Evolutionary conservation across 2,797 vertebrate genomes (phyloP).

Genomic region (Microctenopoma lineatum): DNA sequence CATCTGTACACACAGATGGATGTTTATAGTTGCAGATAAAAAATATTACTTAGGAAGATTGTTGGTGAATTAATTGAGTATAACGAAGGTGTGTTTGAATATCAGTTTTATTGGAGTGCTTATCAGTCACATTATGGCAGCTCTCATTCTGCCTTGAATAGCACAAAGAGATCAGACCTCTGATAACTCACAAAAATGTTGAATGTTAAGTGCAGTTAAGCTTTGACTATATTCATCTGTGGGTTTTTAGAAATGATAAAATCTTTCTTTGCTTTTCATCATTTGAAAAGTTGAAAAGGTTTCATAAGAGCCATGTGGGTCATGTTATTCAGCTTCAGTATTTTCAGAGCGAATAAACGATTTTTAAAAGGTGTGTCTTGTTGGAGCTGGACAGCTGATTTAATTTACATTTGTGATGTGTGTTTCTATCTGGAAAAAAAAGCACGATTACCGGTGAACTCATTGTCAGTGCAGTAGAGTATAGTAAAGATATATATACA

Average conservation of each 20-base stretch:
- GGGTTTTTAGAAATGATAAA: constrained; percentile 1
- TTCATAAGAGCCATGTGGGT: constrained; percentile 8
- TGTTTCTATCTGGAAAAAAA: constrained; percentile 39
- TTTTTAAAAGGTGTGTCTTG: constrained; percentile 26
- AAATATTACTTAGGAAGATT: constrained; percentile 5
- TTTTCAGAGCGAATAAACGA: constrained; percentile 24
- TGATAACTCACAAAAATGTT: constrained; percentile 1
- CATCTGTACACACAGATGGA: neutral
- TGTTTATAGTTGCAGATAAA: neutral
- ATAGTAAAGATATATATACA: constrained; percentile 35
- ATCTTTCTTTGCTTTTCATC: constrained; percentile 30
- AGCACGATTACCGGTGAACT: constrained; percentile 23
- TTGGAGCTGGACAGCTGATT: constrained; percentile 25
- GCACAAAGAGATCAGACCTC: constrained; percentile 1
- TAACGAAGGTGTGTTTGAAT: neutral
- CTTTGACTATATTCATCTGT: constrained; percentile 11
- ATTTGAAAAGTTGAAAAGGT: constrained; percentile 34
- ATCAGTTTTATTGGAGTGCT: constrained; percentile 4
- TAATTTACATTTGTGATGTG: constrained; percentile 33
- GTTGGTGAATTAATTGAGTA: neutral
- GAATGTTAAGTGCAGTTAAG: constrained; percentile 28
- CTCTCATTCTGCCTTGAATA: constrained; percentile 2
- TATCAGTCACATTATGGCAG: neutral
- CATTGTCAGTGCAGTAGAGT: constrained; percentile 38
- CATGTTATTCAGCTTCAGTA: constrained; percentile 1